phyloP scores from a whole-genome alignment of 2,797 vertebrate species.

The Enoplosus armatus region DNA sequence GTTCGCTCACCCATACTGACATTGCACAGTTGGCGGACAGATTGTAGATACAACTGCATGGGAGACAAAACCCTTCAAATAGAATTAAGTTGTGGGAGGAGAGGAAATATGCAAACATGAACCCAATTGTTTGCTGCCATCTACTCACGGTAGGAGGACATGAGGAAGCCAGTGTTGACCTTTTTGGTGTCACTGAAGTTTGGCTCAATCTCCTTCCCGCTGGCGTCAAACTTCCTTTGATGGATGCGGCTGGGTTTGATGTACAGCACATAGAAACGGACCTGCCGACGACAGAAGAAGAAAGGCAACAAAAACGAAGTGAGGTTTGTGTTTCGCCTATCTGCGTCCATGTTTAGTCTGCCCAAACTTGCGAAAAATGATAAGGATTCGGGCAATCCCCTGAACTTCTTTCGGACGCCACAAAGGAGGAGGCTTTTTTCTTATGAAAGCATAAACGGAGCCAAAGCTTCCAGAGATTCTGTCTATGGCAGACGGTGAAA shows the following conservation, averaged over 20 bases:
- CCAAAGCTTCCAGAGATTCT: not conserved
- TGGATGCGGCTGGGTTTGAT: slow-evolving; percentile 86
- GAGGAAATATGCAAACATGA: not conserved
- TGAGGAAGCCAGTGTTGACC: slow-evolving; percentile 92
- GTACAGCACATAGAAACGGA: slow-evolving; percentile 88
- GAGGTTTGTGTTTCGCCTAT: not conserved
- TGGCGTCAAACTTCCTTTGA: slow-evolving; percentile 87
- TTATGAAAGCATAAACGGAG: not conserved
- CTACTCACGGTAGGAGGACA: slow-evolving; percentile 93
- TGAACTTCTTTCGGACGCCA: not conserved
- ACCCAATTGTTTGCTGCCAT: not conserved
- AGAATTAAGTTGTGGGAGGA: not conserved
- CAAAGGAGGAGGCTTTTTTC: not conserved
- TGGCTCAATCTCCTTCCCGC: slow-evolving; percentile 90
- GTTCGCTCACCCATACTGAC: not conserved
- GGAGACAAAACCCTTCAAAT: not conserved
- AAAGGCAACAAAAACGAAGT: not conserved
- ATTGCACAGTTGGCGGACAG: not conserved
- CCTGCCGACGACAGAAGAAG: slow-evolving; percentile 58
- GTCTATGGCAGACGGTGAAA: not conserved
- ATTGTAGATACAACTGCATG: not conserved
- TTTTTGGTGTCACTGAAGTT: slow-evolving; percentile 91
- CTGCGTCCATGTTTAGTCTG: slow-evolving; percentile 4
- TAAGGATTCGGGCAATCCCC: not conserved
- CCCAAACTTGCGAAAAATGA: not conserved